Percentiles rank a stretch among this genome's conserved stretches.
phyloP scores from a whole-genome alignment of 2,113 vertebrate genomes.

The Otus sunia region DNA sequence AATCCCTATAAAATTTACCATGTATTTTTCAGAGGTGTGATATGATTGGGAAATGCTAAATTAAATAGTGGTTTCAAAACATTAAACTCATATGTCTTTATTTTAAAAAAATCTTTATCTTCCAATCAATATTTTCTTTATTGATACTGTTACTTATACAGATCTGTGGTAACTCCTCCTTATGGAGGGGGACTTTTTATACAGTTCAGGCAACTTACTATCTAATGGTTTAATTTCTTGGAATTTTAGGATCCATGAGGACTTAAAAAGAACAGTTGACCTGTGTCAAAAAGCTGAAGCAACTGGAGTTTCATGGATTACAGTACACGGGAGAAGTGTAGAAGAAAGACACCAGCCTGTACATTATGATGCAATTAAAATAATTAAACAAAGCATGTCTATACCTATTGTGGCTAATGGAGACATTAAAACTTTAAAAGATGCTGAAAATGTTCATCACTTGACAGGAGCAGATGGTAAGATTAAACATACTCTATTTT shows the following conservation, averaged over 20 bases:
- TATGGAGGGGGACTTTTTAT: background rate
- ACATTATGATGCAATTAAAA: constrained; percentile 92
- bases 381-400: constrained; percentile 88
- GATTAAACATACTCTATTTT: constrained; percentile 17
- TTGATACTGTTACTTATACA: background rate
- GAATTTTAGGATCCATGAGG: constrained; percentile 87
- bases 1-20: background rate
- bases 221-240: background rate
- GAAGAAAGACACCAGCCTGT: constrained; percentile 95
- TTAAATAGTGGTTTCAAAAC: background rate
- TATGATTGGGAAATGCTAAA: background rate
- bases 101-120: background rate
- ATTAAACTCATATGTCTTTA: background rate
- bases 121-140: background rate
- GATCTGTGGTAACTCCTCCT: background rate
- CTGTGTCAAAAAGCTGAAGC: constrained; percentile 93
- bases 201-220: background rate
- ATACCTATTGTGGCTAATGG: constrained; percentile 94
- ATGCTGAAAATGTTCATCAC: constrained; percentile 83
- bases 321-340: constrained; percentile 89
- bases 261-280: constrained; percentile 89
- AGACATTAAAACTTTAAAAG: constrained; percentile 87
- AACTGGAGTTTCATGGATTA: constrained; percentile 93
- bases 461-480: constrained; percentile 91
- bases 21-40: background rate